Evolutionary conservation across 2,888 invertebrate genomes (phyloP).

Genomic region (Dyspetes luteomarginatus): DNA sequence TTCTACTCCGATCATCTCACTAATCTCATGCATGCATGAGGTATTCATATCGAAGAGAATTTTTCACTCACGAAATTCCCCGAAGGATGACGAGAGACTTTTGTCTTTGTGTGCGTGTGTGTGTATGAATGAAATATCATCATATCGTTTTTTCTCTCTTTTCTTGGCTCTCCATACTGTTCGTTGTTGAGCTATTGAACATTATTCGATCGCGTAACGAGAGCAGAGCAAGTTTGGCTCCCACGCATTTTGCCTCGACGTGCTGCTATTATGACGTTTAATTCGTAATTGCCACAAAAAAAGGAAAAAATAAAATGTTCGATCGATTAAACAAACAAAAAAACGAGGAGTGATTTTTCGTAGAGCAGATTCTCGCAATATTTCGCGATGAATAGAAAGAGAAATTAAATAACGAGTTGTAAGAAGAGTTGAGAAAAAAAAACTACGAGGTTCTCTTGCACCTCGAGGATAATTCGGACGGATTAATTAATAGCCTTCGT

Average conservation of each 20-base stretch:
- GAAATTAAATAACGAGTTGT: not conserved
- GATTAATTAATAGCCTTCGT: conserved; percentile 20
- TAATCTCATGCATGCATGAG: no score
- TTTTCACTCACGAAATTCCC: conserved; percentile 41
- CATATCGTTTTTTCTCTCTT: not conserved
- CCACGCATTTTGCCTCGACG: conserved; percentile 36
- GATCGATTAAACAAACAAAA: not conserved
- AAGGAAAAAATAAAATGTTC: not conserved
- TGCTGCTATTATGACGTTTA: conserved; percentile 4
- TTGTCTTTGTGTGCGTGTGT: no score
- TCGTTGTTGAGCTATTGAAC: conserved; percentile 20
- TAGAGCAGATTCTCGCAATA: not conserved
- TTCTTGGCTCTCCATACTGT: no score
- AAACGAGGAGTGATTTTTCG: not conserved
- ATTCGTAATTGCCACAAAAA: not conserved
- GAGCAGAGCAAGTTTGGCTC: conserved; percentile 26
- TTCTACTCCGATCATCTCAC: not conserved
- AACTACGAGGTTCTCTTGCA: not conserved
- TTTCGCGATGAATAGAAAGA: not conserved
- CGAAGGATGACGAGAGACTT: conserved; percentile 25
- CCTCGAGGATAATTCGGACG: no score
- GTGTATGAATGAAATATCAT: not conserved
- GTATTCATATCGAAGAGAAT: no score
- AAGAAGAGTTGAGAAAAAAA: not conserved
- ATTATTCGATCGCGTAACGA: conserved; percentile 43